Base-by-base conservation (phyloP, 2,888 invertebrate genomes). In the Therioaphis trifolii region DNA sequence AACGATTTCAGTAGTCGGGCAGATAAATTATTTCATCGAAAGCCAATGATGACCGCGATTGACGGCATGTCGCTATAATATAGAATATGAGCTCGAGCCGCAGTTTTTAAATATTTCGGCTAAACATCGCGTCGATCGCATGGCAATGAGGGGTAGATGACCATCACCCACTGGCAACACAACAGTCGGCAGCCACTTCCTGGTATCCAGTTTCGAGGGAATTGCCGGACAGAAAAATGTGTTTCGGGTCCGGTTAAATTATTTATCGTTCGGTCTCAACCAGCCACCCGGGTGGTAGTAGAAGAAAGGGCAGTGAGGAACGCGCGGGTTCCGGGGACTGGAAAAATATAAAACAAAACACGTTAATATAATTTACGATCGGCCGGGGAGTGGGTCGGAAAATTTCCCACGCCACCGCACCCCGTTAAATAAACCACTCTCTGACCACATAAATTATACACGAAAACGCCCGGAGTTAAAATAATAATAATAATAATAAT, bases 171-270 rank as follows among this genome's bases (percentile, higher is more conserved):
- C 29, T 27, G 66, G 29, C 15, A n/a, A 35, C 35, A 35, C 35
- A 7, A 35, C 35, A 5, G 14, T 4, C 63, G 66, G 29, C 15
- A 9, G 35, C 29, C 3, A 35, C 1, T 66, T 66, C 29, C 35
- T 15, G 66, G 5, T 29, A 66, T 35, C 66, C 66, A 18, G 66
- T 35, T 35, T 35, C 24, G 24, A 12, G 58, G 58, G 12, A 66
- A 66, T 66, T 66, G 29, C 35, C 66, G 66, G 66, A 15, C 15
- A 35, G 35, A 29, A 66, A 66, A 66, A 66, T 66, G 18, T 18
- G 66, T 66, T 66, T 66, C 18, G 18, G 4, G 27, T 66, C 66
- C 35, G 66, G 66, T 66, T 35, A 35, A n/a, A 4, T 66, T 66
- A 35, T 35, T 66, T 66, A 35, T 66, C 35, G 35, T n/a, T 27